These are phyloP conservation scores for Scolopax bukidnonensis DNA, from an alignment of 2,797 vertebrate genomes.

Conservation along the genomic window DNA sequence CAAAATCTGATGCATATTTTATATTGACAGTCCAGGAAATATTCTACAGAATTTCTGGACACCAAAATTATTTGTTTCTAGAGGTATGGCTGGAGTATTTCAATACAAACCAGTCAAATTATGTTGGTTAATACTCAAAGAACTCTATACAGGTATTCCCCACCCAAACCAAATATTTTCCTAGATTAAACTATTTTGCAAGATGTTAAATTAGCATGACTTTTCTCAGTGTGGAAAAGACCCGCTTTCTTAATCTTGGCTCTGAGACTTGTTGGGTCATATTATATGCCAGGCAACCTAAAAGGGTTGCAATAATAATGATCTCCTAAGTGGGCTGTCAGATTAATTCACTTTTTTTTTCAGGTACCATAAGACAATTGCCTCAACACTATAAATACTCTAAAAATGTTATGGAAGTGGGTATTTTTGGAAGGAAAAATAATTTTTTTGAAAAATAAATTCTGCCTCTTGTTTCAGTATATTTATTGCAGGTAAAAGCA, in stretches of 20 bases:
- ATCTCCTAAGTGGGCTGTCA: neutral
- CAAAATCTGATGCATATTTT: neutral
- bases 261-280: neutral
- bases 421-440: neutral
- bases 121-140: neutral
- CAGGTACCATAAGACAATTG: neutral
- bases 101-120: neutral
- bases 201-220: neutral
- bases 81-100: neutral
- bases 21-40: neutral
- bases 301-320: slow-evolving; percentile 31
- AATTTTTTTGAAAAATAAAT: neutral
- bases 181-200: neutral
- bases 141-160: neutral
- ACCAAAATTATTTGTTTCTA: slow-evolving; percentile 11
- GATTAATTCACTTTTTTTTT: slow-evolving; percentile 4
- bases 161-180: neutral
- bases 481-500: neutral
- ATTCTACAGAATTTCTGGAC: slow-evolving; percentile 8
- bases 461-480: neutral
- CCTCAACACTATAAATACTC: neutral
- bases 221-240: neutral
- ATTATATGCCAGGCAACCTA: neutral
- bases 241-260: neutral
- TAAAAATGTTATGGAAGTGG: neutral